Conservation (phyloP, 2,888 invertebrate species). For the Miltochrista miniata region DNA sequence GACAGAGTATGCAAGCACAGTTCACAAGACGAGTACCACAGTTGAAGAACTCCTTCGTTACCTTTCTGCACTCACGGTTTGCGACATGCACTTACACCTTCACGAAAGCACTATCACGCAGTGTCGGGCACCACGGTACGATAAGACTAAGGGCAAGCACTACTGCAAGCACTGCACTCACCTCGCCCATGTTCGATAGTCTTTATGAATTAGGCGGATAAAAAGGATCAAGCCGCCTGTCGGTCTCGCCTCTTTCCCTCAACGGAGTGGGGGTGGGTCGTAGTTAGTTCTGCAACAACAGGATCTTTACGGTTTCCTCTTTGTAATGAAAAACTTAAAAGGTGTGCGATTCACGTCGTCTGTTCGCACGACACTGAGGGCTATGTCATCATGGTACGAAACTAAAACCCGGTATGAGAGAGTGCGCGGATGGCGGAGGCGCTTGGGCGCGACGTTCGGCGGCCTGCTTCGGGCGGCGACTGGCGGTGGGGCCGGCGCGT, state of each 20-base stretch:
- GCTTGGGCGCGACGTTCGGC: slow-evolving; percentile 75
- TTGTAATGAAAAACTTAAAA: slow-evolving; percentile 79
- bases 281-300: slow-evolving; percentile 82
- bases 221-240: slow-evolving; percentile 78
- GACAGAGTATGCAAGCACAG: slow-evolving; percentile 54
- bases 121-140: slow-evolving; percentile 53
- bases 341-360: slow-evolving; percentile 78
- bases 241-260: slow-evolving; percentile 78
- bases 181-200: slow-evolving; percentile 83
- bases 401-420: slow-evolving; percentile 81
- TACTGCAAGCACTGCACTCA: slow-evolving; percentile 81
- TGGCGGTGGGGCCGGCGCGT: slow-evolving; percentile 84
- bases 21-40: slow-evolving; percentile 43
- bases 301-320: slow-evolving; percentile 78
- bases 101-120: slow-evolving; percentile 68
- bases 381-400: slow-evolving; percentile 80
- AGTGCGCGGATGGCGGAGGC: slow-evolving; percentile 74
- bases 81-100: slow-evolving; percentile 74
- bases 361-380: slow-evolving; percentile 77
- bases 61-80: slow-evolving; percentile 65
- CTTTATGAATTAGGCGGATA: slow-evolving; percentile 78
- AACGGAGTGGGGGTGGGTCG: slow-evolving; percentile 74
- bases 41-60: slow-evolving; percentile 38
- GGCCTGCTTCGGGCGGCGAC: slow-evolving; percentile 83
- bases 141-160: slow-evolving; percentile 72